A percentile compares a stretch with the other conserved stretches of the same genome.
phyloP scores from a whole-genome alignment of 2,888 invertebrate genomes.

The Eupeodes latifasciatus region DNA sequence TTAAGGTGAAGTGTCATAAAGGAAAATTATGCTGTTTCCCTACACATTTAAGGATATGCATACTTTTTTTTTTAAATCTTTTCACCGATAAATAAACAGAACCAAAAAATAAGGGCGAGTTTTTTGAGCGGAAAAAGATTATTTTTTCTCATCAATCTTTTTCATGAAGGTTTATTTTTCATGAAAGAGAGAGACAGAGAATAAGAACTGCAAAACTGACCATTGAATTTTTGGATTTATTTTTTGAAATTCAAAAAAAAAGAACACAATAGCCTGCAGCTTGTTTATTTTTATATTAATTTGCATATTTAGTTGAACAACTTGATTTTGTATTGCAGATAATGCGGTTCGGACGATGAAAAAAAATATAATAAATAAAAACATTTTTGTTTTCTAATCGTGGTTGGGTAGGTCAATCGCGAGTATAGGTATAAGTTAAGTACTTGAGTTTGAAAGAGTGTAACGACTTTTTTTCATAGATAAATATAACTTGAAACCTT shows the following conservation, averaged over 20 bases:
- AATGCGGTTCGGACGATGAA: conserved; percentile 16
- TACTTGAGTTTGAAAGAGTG: not conserved
- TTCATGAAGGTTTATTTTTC: not conserved
- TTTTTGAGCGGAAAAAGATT: conserved; percentile 42
- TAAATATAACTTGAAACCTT: too few species aligned
- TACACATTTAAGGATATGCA: not conserved
- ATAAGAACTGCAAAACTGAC: conserved; percentile 20
- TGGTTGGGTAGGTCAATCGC: conserved; percentile 68
- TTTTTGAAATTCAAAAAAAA: not conserved
- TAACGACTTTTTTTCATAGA: conserved; percentile 32
- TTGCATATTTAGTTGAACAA: conserved; percentile 71
- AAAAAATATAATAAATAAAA: conserved; percentile 33
- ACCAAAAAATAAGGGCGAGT: conserved; percentile 41
- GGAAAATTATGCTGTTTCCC: conserved; percentile 67
- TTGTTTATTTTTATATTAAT: conserved; percentile 66
- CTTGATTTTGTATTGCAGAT: conserved; percentile 57
- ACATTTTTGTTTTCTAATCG: conserved; percentile 42
- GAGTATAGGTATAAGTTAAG: not conserved
- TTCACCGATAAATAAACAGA: conserved; percentile 66
- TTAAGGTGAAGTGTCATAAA: conserved; percentile 75
- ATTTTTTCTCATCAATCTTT: conserved; percentile 66
- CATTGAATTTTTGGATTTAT: conserved; percentile 19
- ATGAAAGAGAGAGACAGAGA: too few species aligned
- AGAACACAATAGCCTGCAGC: conserved; percentile 53
- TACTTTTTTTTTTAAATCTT: conserved; percentile 64